These are phyloP conservation scores for Pagrus major DNA, from an alignment of 2,113 vertebrate genomes.

Conservation along the genomic window DNA sequence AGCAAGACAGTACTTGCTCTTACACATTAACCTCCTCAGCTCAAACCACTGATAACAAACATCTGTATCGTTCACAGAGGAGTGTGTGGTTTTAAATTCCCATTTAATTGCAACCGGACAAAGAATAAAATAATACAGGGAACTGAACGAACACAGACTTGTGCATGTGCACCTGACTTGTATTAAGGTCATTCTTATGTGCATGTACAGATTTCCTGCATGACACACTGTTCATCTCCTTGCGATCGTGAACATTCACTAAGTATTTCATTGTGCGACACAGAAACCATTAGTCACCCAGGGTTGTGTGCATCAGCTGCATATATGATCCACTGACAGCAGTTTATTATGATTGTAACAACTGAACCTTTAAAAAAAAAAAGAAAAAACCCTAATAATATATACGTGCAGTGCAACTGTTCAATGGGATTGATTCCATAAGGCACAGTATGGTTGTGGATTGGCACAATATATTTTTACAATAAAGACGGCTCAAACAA, in stretches of 20 bases:
- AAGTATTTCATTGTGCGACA: slow-evolving; percentile 10
- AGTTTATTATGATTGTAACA: neutral
- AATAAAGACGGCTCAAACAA: no score
- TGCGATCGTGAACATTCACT: neutral
- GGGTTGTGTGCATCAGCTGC: neutral
- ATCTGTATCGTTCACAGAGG: slow-evolving; percentile 35
- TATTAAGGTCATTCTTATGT: neutral
- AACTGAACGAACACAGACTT: neutral
- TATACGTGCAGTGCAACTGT: neutral
- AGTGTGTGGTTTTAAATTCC: slow-evolving; percentile 25
- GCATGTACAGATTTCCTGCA: neutral
- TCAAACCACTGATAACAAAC: slow-evolving; percentile 47
- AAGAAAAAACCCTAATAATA: slow-evolving; percentile 3
- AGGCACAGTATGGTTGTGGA: neutral
- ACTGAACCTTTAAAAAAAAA: slow-evolving; percentile 16
- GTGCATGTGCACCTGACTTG: neutral
- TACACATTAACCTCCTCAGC: slow-evolving; percentile 5
- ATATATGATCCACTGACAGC: neutral
- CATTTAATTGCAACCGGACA: neutral
- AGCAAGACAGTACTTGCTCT: no score
- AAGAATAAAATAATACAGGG: neutral
- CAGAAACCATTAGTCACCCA: neutral
- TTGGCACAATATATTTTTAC: no score
- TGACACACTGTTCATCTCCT: neutral
- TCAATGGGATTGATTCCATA: neutral